Evolutionary conservation across 2,888 invertebrate genomes (phyloP).

Genomic region (Limenitis camilla): DNA sequence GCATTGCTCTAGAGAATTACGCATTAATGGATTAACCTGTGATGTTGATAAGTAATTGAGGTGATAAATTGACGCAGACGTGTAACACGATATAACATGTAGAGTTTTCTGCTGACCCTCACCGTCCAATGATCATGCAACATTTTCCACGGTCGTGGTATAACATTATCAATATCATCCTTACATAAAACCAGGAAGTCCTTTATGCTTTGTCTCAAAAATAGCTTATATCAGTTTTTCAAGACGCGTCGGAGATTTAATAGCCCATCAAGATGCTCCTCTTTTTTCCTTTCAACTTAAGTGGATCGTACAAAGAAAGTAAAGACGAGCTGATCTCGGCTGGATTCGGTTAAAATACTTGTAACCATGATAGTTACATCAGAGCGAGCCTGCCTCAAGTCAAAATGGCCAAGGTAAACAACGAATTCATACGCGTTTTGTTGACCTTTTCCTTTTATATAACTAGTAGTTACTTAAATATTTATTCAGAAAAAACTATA

Average conservation of each 20-base stretch:
- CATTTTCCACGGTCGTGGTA: conserved; percentile 1
- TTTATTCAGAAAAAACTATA: neutral
- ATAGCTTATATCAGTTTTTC: conserved; percentile 1
- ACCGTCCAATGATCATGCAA: conserved; percentile 2
- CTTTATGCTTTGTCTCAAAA: neutral
- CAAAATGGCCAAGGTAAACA: conserved; percentile 17
- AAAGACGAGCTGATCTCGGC: neutral
- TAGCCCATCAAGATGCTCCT: conserved; percentile 7
- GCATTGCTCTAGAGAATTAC: no score
- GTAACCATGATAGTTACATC: neutral
- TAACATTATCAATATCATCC: neutral
- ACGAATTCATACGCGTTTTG: conserved; percentile 5
- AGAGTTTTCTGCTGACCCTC: conserved; percentile 8
- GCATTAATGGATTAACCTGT: neutral
- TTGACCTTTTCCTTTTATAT: conserved; percentile 12
- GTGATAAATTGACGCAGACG: neutral
- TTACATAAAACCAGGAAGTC: neutral
- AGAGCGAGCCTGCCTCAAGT: neutral
- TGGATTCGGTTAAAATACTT: neutral
- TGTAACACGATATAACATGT: conserved; percentile 1
- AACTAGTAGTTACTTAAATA: neutral
- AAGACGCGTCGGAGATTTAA: conserved; percentile 3
- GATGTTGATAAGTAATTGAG: neutral
- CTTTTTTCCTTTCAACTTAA: conserved; percentile 9
- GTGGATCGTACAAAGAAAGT: conserved; percentile 9